phyloP scores from a whole-genome alignment of 2,888 invertebrate genomes.

The Archaeoteleia sp. region DNA sequence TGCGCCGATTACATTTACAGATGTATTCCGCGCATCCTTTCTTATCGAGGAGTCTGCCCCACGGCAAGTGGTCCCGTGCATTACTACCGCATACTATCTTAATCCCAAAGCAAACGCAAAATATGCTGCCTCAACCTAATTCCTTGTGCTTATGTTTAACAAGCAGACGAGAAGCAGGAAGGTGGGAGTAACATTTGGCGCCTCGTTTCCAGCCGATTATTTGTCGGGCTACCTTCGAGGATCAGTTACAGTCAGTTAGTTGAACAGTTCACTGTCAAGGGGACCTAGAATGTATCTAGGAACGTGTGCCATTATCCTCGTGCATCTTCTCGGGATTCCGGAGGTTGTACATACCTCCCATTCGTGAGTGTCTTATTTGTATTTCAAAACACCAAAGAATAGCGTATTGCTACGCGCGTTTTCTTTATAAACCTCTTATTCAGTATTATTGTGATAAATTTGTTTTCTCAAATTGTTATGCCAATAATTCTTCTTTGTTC shows the following conservation, averaged over 20 bases:
- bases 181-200: conserved; percentile 69
- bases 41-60: conserved; percentile 4
- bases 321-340: conserved; percentile 11
- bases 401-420: too few species aligned
- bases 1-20: too few species aligned
- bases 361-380: conserved; percentile 31
- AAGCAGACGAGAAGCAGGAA: conserved; percentile 15
- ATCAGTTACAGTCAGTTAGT: conserved; percentile 64
- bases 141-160: conserved; percentile 51
- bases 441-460: too few species aligned
- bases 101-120: conserved; percentile 58
- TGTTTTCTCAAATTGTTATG: too few species aligned
- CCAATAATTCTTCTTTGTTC: too few species aligned
- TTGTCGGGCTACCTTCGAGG: conserved; percentile 58
- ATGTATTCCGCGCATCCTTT: conserved; percentile 27
- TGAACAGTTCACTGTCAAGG: conserved; percentile 63
- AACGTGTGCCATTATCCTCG: conserved; percentile 47
- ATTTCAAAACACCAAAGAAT: not conserved
- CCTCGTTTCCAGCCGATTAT: conserved; percentile 65
- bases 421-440: too few species aligned
- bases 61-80: conserved; percentile 4
- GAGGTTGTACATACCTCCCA: conserved; percentile 7
- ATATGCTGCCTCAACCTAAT: conserved; percentile 56
- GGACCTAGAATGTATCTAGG: conserved; percentile 62
- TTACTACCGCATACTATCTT: conserved; percentile 47